Percentiles rank a stretch among this genome's conserved stretches.
phyloP scores from a whole-genome alignment of 1,140 invertebrate genomes.

The Akabosia matsudoensis region DNA sequence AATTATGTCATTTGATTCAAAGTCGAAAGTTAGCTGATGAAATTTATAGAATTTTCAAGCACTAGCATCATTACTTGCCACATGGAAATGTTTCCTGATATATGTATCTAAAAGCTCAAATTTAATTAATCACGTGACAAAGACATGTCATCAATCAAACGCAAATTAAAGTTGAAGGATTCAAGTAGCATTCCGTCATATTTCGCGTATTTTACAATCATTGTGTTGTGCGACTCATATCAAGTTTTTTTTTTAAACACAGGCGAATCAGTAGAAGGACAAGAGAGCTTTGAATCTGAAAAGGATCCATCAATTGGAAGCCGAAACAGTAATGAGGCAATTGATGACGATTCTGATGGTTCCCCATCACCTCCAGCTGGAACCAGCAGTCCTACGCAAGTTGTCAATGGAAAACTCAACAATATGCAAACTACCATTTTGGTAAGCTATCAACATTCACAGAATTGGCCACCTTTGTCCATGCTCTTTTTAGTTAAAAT shows the following conservation, averaged over 20 bases:
- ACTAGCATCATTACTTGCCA: too few species aligned
- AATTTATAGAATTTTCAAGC: too few species aligned
- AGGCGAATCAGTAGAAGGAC: constrained; percentile 40
- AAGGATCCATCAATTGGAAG: constrained; percentile 44
- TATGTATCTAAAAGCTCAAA: too few species aligned
- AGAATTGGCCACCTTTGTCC: neutral
- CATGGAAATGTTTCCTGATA: too few species aligned
- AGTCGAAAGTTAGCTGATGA: too few species aligned
- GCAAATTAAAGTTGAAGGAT: too few species aligned
- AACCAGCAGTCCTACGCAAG: constrained; percentile 26
- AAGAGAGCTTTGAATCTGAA: constrained; percentile 46
- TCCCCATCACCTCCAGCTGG: constrained; percentile 45
- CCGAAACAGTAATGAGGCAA: constrained; percentile 43
- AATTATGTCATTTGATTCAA: too few species aligned
- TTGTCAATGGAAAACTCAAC: constrained; percentile 45
- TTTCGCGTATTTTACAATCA: too few species aligned
- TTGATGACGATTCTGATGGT: constrained; percentile 48
- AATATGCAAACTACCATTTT: constrained; percentile 15
- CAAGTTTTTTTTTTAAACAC: neutral
- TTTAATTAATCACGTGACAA: too few species aligned
- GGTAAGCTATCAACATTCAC: constrained; percentile 15
- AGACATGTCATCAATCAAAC: too few species aligned
- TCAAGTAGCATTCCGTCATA: too few species aligned
- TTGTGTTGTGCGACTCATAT: neutral
- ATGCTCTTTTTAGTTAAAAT: too few species aligned